Base-by-base conservation (phyloP, 1,140 invertebrate genomes). In the Drosophila kohkoa region DNA sequence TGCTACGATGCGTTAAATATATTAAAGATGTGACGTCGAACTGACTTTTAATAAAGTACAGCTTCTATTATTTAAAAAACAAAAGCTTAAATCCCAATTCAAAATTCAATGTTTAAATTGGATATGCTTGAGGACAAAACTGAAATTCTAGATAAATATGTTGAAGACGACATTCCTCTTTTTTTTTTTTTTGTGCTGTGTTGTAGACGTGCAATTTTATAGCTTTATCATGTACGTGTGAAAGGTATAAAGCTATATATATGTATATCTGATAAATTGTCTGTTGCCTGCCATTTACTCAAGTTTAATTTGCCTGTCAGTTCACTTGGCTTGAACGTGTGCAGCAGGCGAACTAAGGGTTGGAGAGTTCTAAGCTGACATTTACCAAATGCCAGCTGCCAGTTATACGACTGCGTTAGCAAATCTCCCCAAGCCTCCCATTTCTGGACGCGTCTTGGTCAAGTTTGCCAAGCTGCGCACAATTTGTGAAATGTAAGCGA, bases 251-350 rank as follows among this genome's bases (percentile, higher is more conserved):
- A 68, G 71, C 8, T 79, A 72, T 72, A 74, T 59, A 59, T 46
- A 52, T 75, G 59, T 70, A 54, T 77, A 81, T 83, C 77, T 72
- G 80, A 87, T 88, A 87, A 80, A 87, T 88, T 87, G 66, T 88
- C 73, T 66, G 80, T 73, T 76, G 75, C 62, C 81, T 73, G 83
- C 66, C 83, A 86, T 79, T 68, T 69, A 74, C 76, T 86, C 83
- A 64, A 75, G 79, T 88, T 87, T 87, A 87, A 87, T 87, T 87
- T 87, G 82, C 83, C 83, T 87, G 82, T 88, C 82, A 87, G 80
- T 87, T 83, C 69, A 64, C 55, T 65, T 86, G 66, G 60, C 64
- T 74, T 20, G 46, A 15, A 16, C 25, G 13, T 43, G 13, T 16
- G 13, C 32, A 15, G 13, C n/a, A 11, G 15, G 30, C n/a, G 62